A percentile compares a stretch with the other conserved stretches of the same genome.
phyloP scores from a whole-genome alignment of 2,113 vertebrate genomes.

The Apodemus sylvaticus region DNA sequence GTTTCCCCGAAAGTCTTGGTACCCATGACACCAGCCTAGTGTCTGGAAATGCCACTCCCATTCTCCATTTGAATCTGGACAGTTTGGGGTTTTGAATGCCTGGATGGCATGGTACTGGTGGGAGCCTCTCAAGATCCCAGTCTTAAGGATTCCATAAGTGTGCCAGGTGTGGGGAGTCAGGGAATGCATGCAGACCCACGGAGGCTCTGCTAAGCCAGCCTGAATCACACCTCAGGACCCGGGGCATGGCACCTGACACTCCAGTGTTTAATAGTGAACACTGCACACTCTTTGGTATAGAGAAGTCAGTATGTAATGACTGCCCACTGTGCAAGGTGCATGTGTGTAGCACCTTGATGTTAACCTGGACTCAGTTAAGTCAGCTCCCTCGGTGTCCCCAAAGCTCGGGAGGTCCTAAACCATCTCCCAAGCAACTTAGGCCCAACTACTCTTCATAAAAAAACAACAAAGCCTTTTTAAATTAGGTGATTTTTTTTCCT shows the following conservation, averaged over 20 bases:
- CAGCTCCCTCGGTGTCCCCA: not conserved
- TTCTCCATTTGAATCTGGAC: not conserved
- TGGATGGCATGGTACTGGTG: not conserved
- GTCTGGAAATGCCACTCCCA: not conserved
- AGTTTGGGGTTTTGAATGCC: not conserved
- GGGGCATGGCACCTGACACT: rapidly evolving
- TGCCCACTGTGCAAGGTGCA: not conserved
- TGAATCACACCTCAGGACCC: not conserved
- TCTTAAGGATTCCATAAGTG: not conserved
- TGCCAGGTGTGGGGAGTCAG: not conserved
- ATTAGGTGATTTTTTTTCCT: not conserved
- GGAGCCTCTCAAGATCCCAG: not conserved
- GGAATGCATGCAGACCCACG: rapidly evolving
- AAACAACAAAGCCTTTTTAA: not conserved
- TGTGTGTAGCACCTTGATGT: not conserved
- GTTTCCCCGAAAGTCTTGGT: not conserved
- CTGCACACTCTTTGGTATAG: not conserved
- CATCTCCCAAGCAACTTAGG: not conserved
- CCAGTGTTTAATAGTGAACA: not conserved
- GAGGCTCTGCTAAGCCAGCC: not conserved
- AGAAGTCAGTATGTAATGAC: not conserved
- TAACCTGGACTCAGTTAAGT: not conserved
- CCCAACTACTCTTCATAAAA: not conserved
- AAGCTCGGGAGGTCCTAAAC: not conserved
- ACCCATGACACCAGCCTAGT: not conserved